phyloP scores from a whole-genome alignment of 2,888 invertebrate genomes.

The Oligia strigilis region DNA sequence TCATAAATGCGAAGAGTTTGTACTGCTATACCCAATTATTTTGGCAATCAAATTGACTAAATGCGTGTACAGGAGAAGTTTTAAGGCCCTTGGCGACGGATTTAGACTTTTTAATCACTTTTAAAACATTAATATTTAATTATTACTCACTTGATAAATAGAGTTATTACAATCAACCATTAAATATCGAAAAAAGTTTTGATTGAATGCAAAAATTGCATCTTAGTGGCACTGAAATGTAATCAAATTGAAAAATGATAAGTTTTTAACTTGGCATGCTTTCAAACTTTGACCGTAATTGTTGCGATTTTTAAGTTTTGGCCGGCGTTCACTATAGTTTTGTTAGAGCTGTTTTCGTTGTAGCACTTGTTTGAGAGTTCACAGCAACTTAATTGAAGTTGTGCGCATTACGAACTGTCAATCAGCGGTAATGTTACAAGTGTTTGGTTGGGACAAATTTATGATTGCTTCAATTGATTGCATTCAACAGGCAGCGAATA shows the following conservation, averaged over 20 bases:
- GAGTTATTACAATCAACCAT: background rate
- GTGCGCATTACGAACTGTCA: conserved; percentile 1
- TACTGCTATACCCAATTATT: background rate
- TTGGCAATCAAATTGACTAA: background rate
- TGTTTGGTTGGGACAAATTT: conserved; percentile 9
- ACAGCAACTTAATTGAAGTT: conserved; percentile 12
- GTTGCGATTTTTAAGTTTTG: background rate
- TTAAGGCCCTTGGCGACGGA: background rate
- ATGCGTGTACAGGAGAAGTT: background rate
- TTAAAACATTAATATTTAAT: background rate
- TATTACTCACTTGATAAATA: background rate
- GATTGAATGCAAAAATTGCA: background rate
- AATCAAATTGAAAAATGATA: background rate
- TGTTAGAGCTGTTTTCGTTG: background rate
- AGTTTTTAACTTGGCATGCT: background rate
- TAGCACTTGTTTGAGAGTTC: background rate
- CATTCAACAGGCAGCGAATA: conserved; percentile 1
- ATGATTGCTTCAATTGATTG: conserved; percentile 29
- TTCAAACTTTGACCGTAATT: background rate
- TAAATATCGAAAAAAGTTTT: background rate
- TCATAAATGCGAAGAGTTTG: background rate
- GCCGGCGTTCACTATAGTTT: background rate
- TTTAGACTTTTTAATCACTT: background rate
- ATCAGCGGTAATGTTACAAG: background rate
- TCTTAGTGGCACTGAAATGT: background rate